A percentile compares a stretch with the other conserved stretches of the same genome.
These are phyloP conservation scores for Mimumesa dahlbomi DNA, from an alignment of 2,888 invertebrate species.

Conservation along the genomic window DNA sequence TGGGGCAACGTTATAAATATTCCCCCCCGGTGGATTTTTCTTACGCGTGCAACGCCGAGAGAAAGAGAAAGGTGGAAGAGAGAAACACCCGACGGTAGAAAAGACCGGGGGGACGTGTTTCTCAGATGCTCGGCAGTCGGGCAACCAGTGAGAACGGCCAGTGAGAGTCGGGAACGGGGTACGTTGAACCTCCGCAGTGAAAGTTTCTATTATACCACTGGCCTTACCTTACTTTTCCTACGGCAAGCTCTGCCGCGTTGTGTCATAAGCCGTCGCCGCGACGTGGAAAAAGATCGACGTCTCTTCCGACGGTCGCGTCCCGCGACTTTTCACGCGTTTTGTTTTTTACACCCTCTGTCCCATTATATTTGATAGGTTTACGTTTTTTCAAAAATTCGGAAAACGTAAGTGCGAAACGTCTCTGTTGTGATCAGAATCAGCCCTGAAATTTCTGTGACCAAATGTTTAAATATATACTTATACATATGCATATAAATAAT, in stretches of 20 bases:
- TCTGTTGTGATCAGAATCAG: no score
- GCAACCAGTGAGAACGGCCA: slow-evolving; percentile 69
- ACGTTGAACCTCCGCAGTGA: slow-evolving; percentile 80
- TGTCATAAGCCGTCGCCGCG: slow-evolving; percentile 72
- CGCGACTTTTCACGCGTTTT: neutral
- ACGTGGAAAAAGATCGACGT: slow-evolving; percentile 50
- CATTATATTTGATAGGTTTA: no score
- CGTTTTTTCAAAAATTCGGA: no score
- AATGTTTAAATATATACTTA: no score
- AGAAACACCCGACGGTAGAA: slow-evolving; percentile 7
- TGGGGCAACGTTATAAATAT: slow-evolving; percentile 35
- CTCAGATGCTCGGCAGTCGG: slow-evolving; percentile 49
- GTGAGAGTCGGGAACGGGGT: slow-evolving; percentile 75
- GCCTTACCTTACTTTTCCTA: slow-evolving; percentile 80
- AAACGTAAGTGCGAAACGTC: no score
- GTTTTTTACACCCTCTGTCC: neutral
- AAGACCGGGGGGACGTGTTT: slow-evolving; percentile 30
- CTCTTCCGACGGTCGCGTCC: slow-evolving; percentile 25
- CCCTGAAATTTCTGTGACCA: no score
- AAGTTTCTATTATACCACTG: slow-evolving; percentile 81
- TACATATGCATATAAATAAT: no score
- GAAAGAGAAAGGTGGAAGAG: slow-evolving; percentile 3
- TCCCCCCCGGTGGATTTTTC: slow-evolving; percentile 26
- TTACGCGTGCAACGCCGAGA: slow-evolving; percentile 15
- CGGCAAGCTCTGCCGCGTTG: slow-evolving; percentile 73